These are phyloP conservation scores for Tinamus major DNA, from an alignment of 2,797 vertebrate genomes.

Conservation along the genomic window DNA sequence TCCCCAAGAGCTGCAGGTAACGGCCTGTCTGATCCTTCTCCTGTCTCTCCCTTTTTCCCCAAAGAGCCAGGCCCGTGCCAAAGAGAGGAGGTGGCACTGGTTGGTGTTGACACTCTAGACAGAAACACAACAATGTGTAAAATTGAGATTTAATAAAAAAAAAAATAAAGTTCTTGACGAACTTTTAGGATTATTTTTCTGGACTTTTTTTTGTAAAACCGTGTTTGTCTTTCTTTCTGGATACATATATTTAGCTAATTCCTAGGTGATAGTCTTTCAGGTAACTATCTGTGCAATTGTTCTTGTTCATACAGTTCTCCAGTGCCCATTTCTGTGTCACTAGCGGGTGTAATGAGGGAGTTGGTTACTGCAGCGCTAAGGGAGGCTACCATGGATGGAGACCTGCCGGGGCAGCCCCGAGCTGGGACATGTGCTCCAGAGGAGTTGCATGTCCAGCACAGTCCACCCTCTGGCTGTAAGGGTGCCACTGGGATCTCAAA, in stretches of 20 bases:
- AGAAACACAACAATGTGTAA: background rate
- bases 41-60: background rate
- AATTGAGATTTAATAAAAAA: too few species aligned
- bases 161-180: too few species aligned
- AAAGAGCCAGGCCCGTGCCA: background rate
- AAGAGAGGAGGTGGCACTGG: background rate
- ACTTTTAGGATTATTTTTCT: too few species aligned
- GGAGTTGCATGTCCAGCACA: background rate
- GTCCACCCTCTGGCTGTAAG: fast-evolving
- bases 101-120: background rate
- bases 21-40: background rate
- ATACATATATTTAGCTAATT: background rate
- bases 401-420: background rate
- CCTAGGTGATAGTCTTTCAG: background rate
- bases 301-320: background rate
- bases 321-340: background rate
- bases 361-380: background rate
- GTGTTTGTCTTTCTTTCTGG: too few species aligned
- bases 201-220: too few species aligned
- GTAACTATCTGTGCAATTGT: background rate
- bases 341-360: background rate
- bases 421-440: background rate
- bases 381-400: background rate
- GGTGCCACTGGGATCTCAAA: background rate
- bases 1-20: background rate